Evolutionary conservation across 1,140 invertebrate genomes (phyloP).

Genomic region (Eupeodes corollae): DNA sequence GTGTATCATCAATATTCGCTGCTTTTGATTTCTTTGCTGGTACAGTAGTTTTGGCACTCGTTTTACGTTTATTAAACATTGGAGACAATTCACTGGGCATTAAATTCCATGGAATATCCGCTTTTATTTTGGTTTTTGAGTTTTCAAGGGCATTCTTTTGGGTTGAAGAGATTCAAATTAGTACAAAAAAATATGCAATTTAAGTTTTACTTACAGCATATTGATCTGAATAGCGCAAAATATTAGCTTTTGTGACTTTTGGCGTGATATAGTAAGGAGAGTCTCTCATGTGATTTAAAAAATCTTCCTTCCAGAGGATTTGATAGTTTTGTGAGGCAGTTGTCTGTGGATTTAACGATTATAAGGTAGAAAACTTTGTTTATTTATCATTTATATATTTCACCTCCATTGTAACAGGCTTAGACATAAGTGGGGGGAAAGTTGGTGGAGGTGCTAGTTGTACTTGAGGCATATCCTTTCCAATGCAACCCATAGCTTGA

Average conservation of each 20-base stretch:
- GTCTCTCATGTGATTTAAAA: conserved; percentile 38
- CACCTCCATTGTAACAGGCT: conserved; percentile 44
- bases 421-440: conserved; percentile 51
- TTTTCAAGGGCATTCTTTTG: conserved; percentile 48
- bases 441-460: conserved; percentile 52
- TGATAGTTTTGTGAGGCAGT: conserved; percentile 27
- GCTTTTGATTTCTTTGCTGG: conserved; percentile 15
- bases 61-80: conserved; percentile 21
- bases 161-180: background rate
- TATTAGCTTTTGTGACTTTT: conserved; percentile 47
- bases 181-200: background rate
- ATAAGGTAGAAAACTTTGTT: background rate
- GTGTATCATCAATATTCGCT: conserved; percentile 25
- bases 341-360: conserved; percentile 11
- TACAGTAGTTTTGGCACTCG: conserved; percentile 9
- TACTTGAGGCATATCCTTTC: conserved; percentile 47
- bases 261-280: conserved; percentile 48
- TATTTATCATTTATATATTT: conserved; percentile 2
- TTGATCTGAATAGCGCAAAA: conserved; percentile 33
- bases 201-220: conserved; percentile 24
- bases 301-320: conserved; percentile 31
- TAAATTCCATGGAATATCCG: conserved; percentile 42
- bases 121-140: conserved; percentile 40
- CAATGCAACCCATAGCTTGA: conserved; percentile 43
- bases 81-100: conserved; percentile 46